A percentile compares a stretch with the other conserved stretches of the same genome.
Evolutionary conservation across 2,113 vertebrate species (phyloP).

Genomic region (Brevimyrus niger): DNA sequence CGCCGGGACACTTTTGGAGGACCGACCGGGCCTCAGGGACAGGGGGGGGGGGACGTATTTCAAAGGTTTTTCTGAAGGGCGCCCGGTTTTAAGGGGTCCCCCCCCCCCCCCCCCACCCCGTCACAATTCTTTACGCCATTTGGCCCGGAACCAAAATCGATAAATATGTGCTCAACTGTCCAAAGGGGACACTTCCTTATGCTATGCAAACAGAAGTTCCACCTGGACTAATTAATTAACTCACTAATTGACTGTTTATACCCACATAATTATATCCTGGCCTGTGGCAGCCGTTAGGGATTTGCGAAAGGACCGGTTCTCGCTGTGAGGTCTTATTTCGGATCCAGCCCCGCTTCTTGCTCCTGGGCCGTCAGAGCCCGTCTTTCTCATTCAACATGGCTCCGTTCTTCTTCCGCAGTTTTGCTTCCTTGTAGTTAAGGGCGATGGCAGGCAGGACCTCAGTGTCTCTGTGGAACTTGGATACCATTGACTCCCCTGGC

Average conservation of each 20-base stretch:
- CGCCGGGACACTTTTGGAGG: neutral
- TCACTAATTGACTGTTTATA: neutral
- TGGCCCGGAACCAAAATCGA: neutral
- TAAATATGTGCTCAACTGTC: neutral
- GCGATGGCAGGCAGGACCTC: neutral
- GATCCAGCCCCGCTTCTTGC: neutral
- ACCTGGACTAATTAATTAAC: neutral
- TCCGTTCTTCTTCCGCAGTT: neutral
- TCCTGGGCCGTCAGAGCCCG: neutral
- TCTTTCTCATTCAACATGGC: neutral
- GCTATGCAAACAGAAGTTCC: neutral
- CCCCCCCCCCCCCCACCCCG: neutral
- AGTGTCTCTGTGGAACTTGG: neutral
- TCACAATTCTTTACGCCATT: neutral
- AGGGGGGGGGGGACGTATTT: neutral
- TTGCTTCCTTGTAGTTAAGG: neutral
- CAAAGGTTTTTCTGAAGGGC: neutral
- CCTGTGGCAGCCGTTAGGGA: neutral
- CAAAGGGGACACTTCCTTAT: neutral
- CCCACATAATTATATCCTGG: neutral
- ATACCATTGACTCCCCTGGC: neutral
- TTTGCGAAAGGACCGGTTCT: neutral
- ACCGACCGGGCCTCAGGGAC: neutral
- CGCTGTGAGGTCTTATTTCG: neutral
- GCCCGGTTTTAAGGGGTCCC: neutral